Evolutionary conservation across 2,113 vertebrate species (phyloP), one percentile per base, ranked within the genome.

Genomic region (Isurus oxyrinchus): DNA sequence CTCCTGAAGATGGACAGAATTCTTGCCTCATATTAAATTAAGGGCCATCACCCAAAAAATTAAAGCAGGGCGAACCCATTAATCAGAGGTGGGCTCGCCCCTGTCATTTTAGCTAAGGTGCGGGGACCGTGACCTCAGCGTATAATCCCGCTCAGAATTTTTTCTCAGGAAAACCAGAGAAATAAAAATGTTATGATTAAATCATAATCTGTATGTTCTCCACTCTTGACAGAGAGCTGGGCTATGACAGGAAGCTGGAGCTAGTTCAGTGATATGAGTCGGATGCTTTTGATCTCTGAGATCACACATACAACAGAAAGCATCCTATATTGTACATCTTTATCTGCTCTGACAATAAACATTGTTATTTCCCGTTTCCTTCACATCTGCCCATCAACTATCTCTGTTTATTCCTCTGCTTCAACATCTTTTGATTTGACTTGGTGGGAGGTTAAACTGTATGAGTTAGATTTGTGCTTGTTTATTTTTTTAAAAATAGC

Each of bases 131-230:
- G 31, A 1, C 35, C 6, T 76, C 72, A 76, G 31, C 13, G 0
- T 11, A n/a, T 76, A 76, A 76, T 76, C 8, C 72, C n/a, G 25
- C 35, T 31, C 72, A 95, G 66, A 63, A 94, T 72, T 11, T 67
- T 95, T 67, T 63, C 57, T n/a, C 10, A 61, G 40, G 63, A 95
- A 69, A 69, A 23, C 23, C 7, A 95, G 61, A 96, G 96, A 97
- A 96, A 97, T 31, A 86, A 96, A 94, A 79, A 67, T 97, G 96
- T 96, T 97, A 96, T 97, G 96, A 96, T 96, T 97, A 97, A 97
- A 96, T 87, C 96, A 96, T 96, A 88, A 97, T 59, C 97, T 97
- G 96, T 96, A 97, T 97, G 96, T 96, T 97, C 96, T 69, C 25
- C 55, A 96, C 97, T 96, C 95, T 96, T 96, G 97, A 97, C 96